These are phyloP conservation scores for Plebejus anna DNA, from an alignment of 2,888 invertebrate genomes.

Conservation along the genomic window DNA sequence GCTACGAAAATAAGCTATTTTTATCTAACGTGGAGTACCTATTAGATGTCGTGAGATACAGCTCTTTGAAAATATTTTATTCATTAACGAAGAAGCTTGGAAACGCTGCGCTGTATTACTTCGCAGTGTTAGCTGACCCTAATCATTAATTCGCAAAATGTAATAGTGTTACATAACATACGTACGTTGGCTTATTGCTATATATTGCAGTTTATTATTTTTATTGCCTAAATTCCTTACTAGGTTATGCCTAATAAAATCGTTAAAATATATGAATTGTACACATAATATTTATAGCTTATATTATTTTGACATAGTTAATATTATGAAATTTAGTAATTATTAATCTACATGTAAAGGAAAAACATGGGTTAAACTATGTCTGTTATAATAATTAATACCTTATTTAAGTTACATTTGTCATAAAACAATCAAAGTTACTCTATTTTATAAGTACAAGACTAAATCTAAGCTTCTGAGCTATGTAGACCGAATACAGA, in stretches of 20 bases:
- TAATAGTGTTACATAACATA: neutral
- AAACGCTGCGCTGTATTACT: too few relatives aligned
- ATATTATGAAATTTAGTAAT: neutral
- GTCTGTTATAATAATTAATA: too few relatives aligned
- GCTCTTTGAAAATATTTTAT: neutral
- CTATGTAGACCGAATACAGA: neutral
- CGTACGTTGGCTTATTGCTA: neutral
- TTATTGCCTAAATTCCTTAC: neutral
- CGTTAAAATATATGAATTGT: neutral
- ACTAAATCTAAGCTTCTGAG: too few relatives aligned
- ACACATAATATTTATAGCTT: neutral
- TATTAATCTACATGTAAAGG: neutral
- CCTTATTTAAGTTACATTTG: too few relatives aligned
- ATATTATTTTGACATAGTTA: neutral
- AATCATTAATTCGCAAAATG: neutral
- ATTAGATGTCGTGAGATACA: too few relatives aligned
- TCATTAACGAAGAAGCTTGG: too few relatives aligned
- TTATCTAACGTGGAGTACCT: too few relatives aligned
- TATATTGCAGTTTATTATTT: conserved; percentile 2
- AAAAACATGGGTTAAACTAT: neutral
- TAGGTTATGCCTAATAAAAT: neutral
- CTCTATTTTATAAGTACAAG: too few relatives aligned
- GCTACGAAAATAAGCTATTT: too few relatives aligned
- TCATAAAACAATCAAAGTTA: too few relatives aligned
- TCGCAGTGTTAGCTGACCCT: neutral